Conservation (phyloP, 1,140 invertebrate species). For the Neotoxoptera formosana region DNA sequence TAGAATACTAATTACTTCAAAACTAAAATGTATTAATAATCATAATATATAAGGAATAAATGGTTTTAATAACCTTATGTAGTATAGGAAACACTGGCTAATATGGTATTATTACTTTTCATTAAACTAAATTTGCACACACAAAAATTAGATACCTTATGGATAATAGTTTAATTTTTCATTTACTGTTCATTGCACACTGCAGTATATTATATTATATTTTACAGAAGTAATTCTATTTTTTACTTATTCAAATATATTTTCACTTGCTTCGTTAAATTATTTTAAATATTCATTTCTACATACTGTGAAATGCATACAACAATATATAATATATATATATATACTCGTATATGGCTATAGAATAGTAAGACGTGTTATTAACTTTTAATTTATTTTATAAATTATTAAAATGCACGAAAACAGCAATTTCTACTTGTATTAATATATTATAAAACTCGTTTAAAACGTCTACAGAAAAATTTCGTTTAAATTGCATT, state of each 20-base stretch:
- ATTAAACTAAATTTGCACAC: background rate
- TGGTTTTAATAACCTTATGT: background rate
- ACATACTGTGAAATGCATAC: background rate
- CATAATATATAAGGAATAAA: background rate
- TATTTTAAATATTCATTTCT: background rate
- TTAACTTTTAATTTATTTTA: background rate
- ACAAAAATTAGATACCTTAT: background rate
- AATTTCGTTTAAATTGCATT: slow-evolving; percentile 25
- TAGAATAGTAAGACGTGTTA: background rate
- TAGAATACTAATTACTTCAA: background rate
- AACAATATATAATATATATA: no score
- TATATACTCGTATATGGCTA: no score
- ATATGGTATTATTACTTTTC: background rate
- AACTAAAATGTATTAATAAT: background rate
- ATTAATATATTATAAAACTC: slow-evolving; percentile 14
- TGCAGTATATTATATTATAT: background rate
- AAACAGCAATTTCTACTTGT: background rate
- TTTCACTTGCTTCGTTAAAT: background rate
- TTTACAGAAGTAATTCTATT: background rate
- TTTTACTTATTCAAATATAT: background rate
- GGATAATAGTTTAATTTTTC: background rate
- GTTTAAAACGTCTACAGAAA: background rate
- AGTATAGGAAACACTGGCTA: background rate
- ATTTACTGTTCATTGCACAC: background rate
- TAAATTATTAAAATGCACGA: background rate